A percentile compares a stretch with the other conserved stretches of the same genome.
Conservation (phyloP, 2,113 vertebrate genomes). For the Plestiodon gilberti region DNA sequence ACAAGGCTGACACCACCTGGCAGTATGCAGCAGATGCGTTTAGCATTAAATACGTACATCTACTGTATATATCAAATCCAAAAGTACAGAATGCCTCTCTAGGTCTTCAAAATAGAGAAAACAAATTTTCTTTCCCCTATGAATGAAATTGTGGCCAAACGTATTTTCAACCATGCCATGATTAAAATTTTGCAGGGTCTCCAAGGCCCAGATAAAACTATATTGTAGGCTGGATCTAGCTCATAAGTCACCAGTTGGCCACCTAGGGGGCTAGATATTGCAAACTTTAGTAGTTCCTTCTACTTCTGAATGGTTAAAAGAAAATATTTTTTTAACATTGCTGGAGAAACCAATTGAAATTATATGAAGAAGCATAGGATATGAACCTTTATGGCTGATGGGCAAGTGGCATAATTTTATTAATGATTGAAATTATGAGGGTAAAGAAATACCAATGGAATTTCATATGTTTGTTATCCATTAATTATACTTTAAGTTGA, state of each 20-base stretch:
- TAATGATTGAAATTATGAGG: background rate
- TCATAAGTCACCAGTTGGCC: background rate
- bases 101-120: no score
- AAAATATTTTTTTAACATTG: background rate
- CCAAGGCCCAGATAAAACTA: background rate
- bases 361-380: background rate
- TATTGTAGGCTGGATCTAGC: background rate
- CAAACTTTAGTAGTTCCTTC: background rate
- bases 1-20: no score
- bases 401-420: background rate
- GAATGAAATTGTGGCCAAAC: background rate
- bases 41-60: no score
- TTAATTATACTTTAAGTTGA: background rate
- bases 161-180: background rate
- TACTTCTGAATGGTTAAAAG: background rate
- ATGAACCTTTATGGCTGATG: background rate
- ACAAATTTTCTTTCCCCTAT: background rate
- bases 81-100: no score
- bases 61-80: no score
- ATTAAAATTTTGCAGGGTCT: background rate
- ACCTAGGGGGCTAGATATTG: background rate
- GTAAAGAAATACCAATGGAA: background rate
- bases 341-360: background rate
- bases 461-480: background rate
- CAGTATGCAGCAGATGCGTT: no score